phyloP scores from a whole-genome alignment of 1,140 invertebrate species.

The Condylostylus longicornis region DNA sequence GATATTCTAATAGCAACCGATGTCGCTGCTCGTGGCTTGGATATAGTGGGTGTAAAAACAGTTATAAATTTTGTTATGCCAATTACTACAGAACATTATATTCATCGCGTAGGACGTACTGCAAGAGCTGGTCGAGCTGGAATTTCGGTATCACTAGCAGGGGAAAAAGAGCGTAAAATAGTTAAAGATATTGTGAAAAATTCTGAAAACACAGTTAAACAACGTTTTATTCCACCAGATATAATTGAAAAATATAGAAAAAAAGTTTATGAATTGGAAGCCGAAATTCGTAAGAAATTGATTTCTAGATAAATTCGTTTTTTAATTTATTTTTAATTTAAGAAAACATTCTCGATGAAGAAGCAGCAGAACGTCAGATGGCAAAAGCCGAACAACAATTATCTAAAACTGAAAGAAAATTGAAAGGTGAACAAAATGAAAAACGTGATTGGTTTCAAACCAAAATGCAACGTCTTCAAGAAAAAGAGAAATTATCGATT shows the following conservation, averaged over 20 bases:
- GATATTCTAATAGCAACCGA: constrained; percentile 92
- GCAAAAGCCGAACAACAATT: constrained; percentile 73
- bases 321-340: background rate
- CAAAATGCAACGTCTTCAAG: constrained; percentile 58
- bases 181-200: constrained; percentile 86
- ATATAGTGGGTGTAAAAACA: constrained; percentile 91
- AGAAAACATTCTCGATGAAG: constrained; percentile 65
- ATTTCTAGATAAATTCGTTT: background rate
- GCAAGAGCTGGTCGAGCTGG: constrained; percentile 81
- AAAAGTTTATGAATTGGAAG: constrained; percentile 53
- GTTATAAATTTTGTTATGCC: constrained; percentile 96
- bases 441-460: constrained; percentile 77
- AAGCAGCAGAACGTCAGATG: constrained; percentile 69
- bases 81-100: constrained; percentile 84
- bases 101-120: constrained; percentile 85
- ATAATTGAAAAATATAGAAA: constrained; percentile 76
- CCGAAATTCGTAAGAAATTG: constrained; percentile 45
- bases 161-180: constrained; percentile 76
- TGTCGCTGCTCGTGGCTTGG: constrained; percentile 88
- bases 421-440: constrained; percentile 38
- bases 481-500: constrained; percentile 47
- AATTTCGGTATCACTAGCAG: constrained; percentile 85
- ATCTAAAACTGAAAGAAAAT: constrained; percentile 58
- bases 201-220: constrained; percentile 73
- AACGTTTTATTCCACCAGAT: constrained; percentile 69